Evolutionary conservation across 1,140 invertebrate species (phyloP), one percentile per base, ranked within the genome.

Genomic region (Sitophilus oryzae): DNA sequence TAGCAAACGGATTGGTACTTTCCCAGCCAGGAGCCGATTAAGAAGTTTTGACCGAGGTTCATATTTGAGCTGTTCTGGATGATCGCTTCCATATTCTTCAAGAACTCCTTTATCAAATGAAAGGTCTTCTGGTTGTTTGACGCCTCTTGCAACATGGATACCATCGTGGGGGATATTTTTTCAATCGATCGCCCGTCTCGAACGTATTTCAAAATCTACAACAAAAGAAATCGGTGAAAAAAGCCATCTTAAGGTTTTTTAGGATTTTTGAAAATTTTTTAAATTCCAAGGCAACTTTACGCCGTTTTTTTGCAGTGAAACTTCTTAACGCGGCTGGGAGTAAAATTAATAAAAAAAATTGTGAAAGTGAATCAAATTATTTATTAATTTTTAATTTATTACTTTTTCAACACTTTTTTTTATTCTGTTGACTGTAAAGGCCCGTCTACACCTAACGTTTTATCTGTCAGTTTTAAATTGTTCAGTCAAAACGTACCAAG

Each of bases 1-100:
- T 62, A 55, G 43, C 68, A 71, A 4, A 43, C 40, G n/a, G 52
- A 44, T 43, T 64, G 38, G 47, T 70, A 71, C 44, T 62, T 57
- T 10, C 37, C 25, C 2, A 69, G 37, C 69, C 69, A 71, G 3
- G 48, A 20, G 22, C 59, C 56, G 2, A 71, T 49, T 5, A 71
- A 36, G 5, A 61, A 22, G 56, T 58, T 64, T 48, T 71, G 66
- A 23, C 65, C 47, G n/a, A 69, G 44, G 25, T 57, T 55, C 51
- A 64, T 53, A 51, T 63, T 61, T n/a, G 25, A 6, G 44, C 55
- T 64, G 4, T 45, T 19, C 41, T 61, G 60, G 5, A 68, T 44
- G 9, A 65, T 51, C 14, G 40, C 25, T 49, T 57, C 53, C n/a
- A 67, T 52, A 35, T 62, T 62, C 9, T 47, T 44, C 8, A 68